phyloP scores from a whole-genome alignment of 2,888 invertebrate genomes.

The Epistrophe grossulariae region DNA sequence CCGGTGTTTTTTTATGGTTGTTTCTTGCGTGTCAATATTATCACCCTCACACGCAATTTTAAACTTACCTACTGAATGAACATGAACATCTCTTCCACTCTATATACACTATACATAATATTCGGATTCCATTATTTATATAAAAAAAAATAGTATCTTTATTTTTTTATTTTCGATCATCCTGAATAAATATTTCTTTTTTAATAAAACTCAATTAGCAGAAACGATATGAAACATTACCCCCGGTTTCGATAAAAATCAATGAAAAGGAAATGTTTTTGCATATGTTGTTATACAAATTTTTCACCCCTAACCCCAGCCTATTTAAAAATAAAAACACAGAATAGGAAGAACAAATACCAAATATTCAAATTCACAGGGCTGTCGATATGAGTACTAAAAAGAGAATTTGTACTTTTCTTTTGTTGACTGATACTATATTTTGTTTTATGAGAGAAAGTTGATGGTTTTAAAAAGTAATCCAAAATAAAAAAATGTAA shows the following conservation, averaged over 20 bases:
- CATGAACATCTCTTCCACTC: too few relatives aligned
- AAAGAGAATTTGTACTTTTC: background rate
- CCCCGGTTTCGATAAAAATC: slow-evolving; percentile 5
- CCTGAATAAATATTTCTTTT: slow-evolving; percentile 62
- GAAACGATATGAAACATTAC: slow-evolving; percentile 63
- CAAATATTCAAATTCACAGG: background rate
- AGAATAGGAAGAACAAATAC: background rate
- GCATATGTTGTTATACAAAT: background rate
- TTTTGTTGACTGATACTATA: too few relatives aligned
- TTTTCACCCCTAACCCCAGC: background rate
- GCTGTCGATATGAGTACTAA: background rate
- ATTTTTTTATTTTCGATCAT: slow-evolving; percentile 22
- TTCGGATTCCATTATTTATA: too few relatives aligned
- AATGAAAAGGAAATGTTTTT: slow-evolving; percentile 19
- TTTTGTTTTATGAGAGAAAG: too few relatives aligned
- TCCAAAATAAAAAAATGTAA: too few relatives aligned
- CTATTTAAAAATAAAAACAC: slow-evolving; percentile 6
- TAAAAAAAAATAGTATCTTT: too few relatives aligned
- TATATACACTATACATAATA: too few relatives aligned
- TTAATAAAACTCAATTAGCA: slow-evolving; percentile 69
- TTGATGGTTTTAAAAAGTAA: too few relatives aligned
- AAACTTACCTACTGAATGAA: too few relatives aligned
- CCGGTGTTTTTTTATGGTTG: background rate
- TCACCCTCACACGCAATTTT: background rate
- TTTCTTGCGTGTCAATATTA: background rate